Conservation (phyloP, 2,113 vertebrate species). For the Riparia riparia region DNA sequence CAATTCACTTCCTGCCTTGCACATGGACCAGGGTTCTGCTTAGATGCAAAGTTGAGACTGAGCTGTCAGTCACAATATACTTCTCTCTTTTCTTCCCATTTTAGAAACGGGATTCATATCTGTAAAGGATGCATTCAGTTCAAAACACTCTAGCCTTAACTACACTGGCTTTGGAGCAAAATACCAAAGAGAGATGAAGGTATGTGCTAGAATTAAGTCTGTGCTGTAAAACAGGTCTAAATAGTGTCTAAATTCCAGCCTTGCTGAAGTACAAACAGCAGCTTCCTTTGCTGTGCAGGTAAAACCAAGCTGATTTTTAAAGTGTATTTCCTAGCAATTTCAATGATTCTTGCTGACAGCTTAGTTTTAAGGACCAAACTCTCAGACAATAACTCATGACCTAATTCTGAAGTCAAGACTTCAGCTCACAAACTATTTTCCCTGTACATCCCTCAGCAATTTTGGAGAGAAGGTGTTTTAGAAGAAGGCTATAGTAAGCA, state of each 20-base stretch:
- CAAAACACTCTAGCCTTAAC: neutral
- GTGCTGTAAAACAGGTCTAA: neutral
- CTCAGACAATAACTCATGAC: neutral
- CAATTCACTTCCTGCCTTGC: conserved; percentile 18
- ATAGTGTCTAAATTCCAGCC: neutral
- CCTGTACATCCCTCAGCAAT: neutral
- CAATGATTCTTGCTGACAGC: conserved; percentile 11
- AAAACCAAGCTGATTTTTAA: neutral
- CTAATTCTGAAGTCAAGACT: conserved; percentile 23
- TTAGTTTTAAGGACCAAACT: neutral
- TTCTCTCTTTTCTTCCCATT: neutral
- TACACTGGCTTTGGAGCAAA: neutral
- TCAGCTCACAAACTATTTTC: neutral
- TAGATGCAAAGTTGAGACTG: conserved; percentile 38
- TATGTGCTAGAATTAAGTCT: neutral
- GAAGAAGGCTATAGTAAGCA: neutral
- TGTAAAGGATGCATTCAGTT: neutral
- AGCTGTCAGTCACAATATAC: conserved; percentile 30
- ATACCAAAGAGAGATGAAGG: neutral
- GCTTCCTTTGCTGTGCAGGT: neutral
- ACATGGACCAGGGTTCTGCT: neutral
- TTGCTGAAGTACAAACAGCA: neutral
- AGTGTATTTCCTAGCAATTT: neutral
- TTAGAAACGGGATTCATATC: conserved; percentile 18
- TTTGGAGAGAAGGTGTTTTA: neutral